These are phyloP conservation scores for Boleophthalmus pectinirostris DNA, from an alignment of 2,113 vertebrate species.

Conservation along the genomic window DNA sequence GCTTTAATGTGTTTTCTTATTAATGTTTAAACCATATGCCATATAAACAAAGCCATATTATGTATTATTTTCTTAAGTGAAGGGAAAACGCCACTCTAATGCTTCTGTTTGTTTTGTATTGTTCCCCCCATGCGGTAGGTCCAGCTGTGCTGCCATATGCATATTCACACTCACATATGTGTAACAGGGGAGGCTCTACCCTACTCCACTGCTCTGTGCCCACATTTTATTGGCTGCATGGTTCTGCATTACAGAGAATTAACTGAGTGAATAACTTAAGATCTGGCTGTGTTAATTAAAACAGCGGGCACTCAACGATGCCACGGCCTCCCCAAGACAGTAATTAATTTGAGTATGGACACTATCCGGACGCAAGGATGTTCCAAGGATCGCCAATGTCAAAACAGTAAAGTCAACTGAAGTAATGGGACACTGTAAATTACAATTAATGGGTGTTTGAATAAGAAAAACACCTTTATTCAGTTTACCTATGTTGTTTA, in stretches of 20 bases:
- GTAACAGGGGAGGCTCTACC: background rate
- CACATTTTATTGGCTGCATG: slow-evolving; percentile 50
- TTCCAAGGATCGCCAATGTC: slow-evolving; percentile 59
- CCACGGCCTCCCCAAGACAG: slow-evolving; percentile 51
- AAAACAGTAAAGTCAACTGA: slow-evolving; percentile 34
- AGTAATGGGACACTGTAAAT: slow-evolving; percentile 30
- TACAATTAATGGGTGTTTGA: slow-evolving; percentile 40
- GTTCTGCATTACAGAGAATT: slow-evolving; percentile 62
- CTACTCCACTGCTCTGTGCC: slow-evolving; percentile 30
- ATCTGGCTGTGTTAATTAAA: slow-evolving; percentile 73
- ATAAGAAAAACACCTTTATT: slow-evolving; percentile 25
- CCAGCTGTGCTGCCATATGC: slow-evolving; percentile 10
- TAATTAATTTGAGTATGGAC: slow-evolving; percentile 74
- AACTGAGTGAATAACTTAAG: slow-evolving; percentile 68
- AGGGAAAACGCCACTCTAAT: background rate
- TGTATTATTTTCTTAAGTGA: slow-evolving; percentile 16
- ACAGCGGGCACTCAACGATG: slow-evolving; percentile 59
- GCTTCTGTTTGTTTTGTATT: slow-evolving; percentile 16
- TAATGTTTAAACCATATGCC: background rate
- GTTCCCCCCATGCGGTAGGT: slow-evolving; percentile 14
- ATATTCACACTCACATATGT: background rate
- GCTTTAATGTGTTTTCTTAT: background rate
- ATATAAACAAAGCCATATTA: slow-evolving; percentile 31
- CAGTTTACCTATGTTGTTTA: slow-evolving; percentile 24
- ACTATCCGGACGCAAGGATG: slow-evolving; percentile 60